Conservation (phyloP, 1,140 invertebrate genomes). For the Cydia splendana region DNA sequence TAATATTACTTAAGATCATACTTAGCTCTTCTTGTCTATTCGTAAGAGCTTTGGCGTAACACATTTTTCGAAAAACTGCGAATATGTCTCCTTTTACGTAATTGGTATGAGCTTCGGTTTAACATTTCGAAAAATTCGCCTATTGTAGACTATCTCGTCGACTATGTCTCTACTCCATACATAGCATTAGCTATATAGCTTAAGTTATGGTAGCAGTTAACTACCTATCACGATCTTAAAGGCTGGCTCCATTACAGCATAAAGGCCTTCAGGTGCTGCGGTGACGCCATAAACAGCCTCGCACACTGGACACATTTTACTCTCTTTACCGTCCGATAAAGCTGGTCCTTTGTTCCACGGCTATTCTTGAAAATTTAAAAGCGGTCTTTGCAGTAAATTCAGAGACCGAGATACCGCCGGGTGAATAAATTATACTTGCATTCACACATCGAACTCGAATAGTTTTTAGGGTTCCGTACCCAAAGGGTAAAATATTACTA, state of each 20-base stretch:
- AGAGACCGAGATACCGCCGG: background rate
- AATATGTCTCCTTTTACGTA: too few relatives aligned
- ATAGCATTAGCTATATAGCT: background rate
- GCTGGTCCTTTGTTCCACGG: background rate
- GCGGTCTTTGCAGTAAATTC: slow-evolving; percentile 4
- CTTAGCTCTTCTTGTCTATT: too few relatives aligned
- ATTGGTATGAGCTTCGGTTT: too few relatives aligned
- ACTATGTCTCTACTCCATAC: too few relatives aligned
- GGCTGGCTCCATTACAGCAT: slow-evolving; percentile 35
- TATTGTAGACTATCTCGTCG: background rate
- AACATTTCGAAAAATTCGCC: background rate
- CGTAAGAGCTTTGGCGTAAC: too few relatives aligned
- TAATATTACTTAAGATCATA: too few relatives aligned
- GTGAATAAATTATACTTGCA: background rate
- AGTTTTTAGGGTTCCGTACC: too few relatives aligned
- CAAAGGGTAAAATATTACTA: too few relatives aligned
- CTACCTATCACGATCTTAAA: slow-evolving; percentile 36
- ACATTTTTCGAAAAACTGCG: too few relatives aligned
- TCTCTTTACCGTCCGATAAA: background rate
- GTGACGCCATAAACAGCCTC: background rate
- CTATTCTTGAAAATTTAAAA: slow-evolving; percentile 12
- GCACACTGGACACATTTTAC: slow-evolving; percentile 5
- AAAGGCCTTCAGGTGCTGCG: slow-evolving; percentile 2
- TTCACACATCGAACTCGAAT: background rate
- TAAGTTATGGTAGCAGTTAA: background rate